Evolutionary conservation across 2,797 vertebrate genomes (phyloP).

Genomic region (Artibeus lituratus): DNA sequence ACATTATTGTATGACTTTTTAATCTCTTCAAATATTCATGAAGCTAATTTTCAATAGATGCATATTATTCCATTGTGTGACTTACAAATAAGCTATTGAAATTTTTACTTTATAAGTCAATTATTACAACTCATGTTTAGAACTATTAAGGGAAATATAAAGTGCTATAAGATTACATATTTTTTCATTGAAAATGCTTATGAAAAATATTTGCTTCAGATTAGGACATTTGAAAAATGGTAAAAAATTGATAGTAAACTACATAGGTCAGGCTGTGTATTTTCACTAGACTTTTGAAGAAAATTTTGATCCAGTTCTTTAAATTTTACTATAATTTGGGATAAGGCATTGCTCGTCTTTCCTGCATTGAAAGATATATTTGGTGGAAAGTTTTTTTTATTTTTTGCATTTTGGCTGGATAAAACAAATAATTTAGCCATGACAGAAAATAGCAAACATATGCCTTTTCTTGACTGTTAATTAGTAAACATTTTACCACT

Average conservation of each 20-base stretch:
- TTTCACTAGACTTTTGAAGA: not conserved
- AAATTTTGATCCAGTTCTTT: not conserved
- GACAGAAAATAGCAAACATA: not conserved
- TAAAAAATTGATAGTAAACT: not conserved
- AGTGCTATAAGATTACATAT: not conserved
- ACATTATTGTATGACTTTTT: not conserved
- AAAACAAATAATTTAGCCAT: constrained; percentile 16
- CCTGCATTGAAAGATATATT: not conserved
- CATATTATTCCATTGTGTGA: not conserved
- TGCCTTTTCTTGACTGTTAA: not conserved
- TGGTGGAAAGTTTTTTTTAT: constrained; percentile 3
- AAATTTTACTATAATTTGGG: constrained; percentile 5
- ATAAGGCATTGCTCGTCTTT: not conserved
- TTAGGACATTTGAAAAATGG: not conserved
- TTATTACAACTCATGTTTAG: constrained; percentile 6
- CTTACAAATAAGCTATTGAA: not conserved
- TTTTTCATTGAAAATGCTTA: constrained; percentile 22
- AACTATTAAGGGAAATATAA: constrained; percentile 7
- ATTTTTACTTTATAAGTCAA: not conserved
- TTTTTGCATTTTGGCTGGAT: not conserved
- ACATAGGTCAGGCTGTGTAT: not conserved
- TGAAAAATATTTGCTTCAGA: constrained; percentile 27
- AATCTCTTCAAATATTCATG: not conserved
- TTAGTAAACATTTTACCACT: not conserved
- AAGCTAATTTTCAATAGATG: not conserved